Evolutionary conservation across 2,797 vertebrate genomes (phyloP), one percentile per base, ranked within the genome.

Genomic region (Sebastes reedi): DNA sequence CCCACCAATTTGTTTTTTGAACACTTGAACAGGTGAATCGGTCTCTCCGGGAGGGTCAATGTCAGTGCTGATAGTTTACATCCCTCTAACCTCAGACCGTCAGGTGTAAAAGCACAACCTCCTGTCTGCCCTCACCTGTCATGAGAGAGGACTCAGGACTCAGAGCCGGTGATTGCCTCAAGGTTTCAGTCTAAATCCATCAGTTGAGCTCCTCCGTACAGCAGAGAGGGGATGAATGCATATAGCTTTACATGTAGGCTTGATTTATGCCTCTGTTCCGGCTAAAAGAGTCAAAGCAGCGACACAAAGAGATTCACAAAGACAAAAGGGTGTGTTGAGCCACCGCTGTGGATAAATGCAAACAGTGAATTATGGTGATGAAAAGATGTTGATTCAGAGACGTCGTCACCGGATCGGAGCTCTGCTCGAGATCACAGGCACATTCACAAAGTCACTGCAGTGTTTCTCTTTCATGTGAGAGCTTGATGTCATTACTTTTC

Each of bases 191-290:
- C 65, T 71, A 77, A 67, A 85, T 75, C 68, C 75, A 79, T 82
- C 80, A 85, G 62, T 18, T 30, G 56, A 55, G 22, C 42, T 61
- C 73, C 55, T 67, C 56, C 6, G n/a, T n/a, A 30, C 39, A 32
- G 67, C 27, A 10, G 32, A 50, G 46, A 42, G 58, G 39, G 67
- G 42, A 52, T 55, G 30, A 60, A 60, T 8, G 52, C 67, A 24
- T 61, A 36, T 14, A 36, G 64, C 62, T 82, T 75, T 71, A 70
- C 82, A 42, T 39, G 55, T 32, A 46, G 56, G 54, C 58, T 68
- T 78, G 80, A 88, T 88, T 79, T 81, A 85, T 55, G 77, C 46
- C 77, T 32, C 75, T 32, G 39, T 72, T 80, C 77, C 72, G 75
- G 55, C 70, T 36, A 36, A 36, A 66, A 75, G 71, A 55, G 75